Conservation (phyloP, 1,140 invertebrate species). For the Paramacrobiotus metropolitanus region DNA sequence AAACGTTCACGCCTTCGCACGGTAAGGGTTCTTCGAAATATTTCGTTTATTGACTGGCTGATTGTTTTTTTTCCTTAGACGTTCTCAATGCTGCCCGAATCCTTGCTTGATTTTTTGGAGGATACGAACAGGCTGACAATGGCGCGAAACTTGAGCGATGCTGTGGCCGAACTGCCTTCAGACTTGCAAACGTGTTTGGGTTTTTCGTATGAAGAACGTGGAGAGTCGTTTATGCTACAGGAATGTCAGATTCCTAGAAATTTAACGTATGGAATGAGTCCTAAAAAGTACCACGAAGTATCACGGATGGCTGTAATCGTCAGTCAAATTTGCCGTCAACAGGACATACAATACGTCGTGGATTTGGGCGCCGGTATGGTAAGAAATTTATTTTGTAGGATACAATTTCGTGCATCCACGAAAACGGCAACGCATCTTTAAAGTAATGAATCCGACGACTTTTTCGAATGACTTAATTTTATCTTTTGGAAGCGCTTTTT, state of each 20-base stretch:
- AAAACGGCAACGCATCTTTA: no score
- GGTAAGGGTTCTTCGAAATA: not conserved
- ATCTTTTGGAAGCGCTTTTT: no score
- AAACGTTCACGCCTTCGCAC: not conserved
- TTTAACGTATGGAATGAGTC: not conserved
- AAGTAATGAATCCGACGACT: no score
- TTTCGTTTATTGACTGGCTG: not conserved
- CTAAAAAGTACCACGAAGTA: not conserved
- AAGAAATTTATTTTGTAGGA: no score
- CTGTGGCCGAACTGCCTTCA: no score
- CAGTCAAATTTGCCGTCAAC: not conserved
- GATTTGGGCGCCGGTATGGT: not conserved
- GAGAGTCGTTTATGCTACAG: not conserved
- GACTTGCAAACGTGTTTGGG: no score
- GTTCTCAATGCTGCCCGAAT: not conserved
- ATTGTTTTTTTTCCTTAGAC: not conserved
- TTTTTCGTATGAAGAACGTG: not conserved
- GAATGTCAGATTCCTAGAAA: not conserved
- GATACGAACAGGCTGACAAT: not conserved
- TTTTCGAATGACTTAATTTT: no score
- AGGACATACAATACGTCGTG: not conserved
- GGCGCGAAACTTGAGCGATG: no score
- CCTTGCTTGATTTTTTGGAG: not conserved
- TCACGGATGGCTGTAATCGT: not conserved
- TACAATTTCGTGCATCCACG: no score